phyloP scores from a whole-genome alignment of 2,113 vertebrate genomes.

The Dromas ardeola region DNA sequence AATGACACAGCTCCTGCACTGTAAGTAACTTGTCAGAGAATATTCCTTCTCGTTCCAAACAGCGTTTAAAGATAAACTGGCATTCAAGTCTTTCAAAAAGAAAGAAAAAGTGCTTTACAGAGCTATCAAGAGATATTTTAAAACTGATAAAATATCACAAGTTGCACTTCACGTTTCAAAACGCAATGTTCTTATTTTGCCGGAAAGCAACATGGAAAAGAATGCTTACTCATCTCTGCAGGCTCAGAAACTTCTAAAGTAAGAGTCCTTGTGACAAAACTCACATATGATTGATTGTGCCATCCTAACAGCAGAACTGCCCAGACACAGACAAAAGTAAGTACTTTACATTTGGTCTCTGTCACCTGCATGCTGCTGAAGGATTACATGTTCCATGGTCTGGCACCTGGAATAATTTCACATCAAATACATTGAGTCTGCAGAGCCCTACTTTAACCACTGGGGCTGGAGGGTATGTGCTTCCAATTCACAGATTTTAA shows the following conservation, averaged over 20 bases:
- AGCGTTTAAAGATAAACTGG: slow-evolving; percentile 71
- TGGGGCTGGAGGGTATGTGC: background rate
- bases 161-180: background rate
- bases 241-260: background rate
- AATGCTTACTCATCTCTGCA: background rate
- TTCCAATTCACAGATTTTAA: background rate
- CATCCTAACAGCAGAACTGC: background rate
- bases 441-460: background rate
- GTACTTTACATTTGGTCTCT: background rate
- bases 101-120: slow-evolving; percentile 35
- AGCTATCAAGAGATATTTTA: background rate
- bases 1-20: slow-evolving; percentile 72
- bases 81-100: slow-evolving; percentile 51
- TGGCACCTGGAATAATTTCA: background rate
- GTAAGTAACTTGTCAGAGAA: slow-evolving; percentile 76
- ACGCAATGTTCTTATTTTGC: background rate
- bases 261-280: background rate
- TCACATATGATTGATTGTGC: background rate
- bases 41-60: slow-evolving; percentile 74
- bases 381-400: background rate
- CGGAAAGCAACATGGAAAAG: background rate
- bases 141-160: background rate
- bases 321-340: background rate
- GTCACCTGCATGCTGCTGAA: background rate
- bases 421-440: background rate